Evolutionary conservation across 2,888 invertebrate species (phyloP).

Genomic region (Meta bourneti): DNA sequence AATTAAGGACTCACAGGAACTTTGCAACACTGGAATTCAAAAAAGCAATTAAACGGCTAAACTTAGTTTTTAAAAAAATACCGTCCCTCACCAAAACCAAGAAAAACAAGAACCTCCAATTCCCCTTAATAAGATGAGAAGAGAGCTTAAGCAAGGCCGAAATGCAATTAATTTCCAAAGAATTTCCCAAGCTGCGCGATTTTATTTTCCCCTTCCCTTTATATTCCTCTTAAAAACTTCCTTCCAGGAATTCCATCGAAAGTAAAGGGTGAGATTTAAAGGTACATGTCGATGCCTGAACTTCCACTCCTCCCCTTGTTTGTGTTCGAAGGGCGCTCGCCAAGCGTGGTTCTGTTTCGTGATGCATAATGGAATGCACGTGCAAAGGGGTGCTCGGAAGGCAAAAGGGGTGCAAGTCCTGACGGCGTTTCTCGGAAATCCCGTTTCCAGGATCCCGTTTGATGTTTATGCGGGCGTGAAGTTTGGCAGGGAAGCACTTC

Average conservation of each 20-base stretch:
- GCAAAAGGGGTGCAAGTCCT: constrained; percentile 6
- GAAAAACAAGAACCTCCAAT: background rate
- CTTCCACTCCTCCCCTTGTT: constrained; percentile 22
- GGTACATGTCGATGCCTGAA: constrained; percentile 20
- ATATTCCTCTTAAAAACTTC: background rate
- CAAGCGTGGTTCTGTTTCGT: background rate
- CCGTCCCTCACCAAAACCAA: background rate
- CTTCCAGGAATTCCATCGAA: constrained; percentile 19
- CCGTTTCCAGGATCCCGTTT: background rate
- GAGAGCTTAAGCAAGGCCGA: background rate
- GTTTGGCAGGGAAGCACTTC: background rate
- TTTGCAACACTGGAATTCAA: background rate
- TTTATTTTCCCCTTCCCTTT: background rate
- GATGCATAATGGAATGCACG: constrained; percentile 40
- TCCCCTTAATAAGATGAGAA: background rate
- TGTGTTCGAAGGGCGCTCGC: constrained; percentile 20
- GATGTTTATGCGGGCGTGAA: background rate
- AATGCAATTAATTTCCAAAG: constrained; percentile 56
- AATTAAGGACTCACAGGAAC: constrained; percentile 1
- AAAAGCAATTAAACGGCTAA: constrained; percentile 25
- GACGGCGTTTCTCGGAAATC: too few relatives aligned
- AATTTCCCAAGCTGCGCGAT: constrained; percentile 8
- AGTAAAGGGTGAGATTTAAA: constrained; percentile 21
- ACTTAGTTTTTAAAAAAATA: background rate
- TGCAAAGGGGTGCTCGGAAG: background rate